Conservation (phyloP, 2,888 invertebrate species). For the Sicus ferrugineus region DNA sequence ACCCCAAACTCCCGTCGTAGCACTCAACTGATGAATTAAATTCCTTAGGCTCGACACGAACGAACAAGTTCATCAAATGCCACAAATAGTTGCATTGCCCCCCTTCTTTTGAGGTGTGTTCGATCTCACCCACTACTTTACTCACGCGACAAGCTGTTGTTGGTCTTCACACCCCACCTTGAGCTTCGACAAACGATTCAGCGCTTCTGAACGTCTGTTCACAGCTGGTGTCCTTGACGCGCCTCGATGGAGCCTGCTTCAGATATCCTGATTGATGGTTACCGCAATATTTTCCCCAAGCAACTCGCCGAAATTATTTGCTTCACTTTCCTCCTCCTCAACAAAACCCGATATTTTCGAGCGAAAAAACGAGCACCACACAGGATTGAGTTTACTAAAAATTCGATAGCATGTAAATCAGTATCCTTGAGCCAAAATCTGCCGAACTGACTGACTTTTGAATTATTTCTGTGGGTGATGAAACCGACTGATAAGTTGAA, state of each 20-base stretch:
- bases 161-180: too few relatives aligned
- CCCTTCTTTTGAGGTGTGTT: conserved; percentile 3
- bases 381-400: background rate
- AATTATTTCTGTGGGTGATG: too few relatives aligned
- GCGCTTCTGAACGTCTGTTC: too few relatives aligned
- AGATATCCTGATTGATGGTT: conserved; percentile 23
- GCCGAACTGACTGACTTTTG: background rate
- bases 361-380: background rate
- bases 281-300: background rate
- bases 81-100: background rate
- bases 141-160: background rate
- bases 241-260: background rate
- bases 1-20: too few relatives aligned
- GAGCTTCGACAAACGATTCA: too few relatives aligned
- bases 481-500: too few relatives aligned
- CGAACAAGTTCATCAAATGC: background rate
- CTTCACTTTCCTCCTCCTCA: background rate
- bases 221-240: conserved; percentile 20
- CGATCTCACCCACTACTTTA: background rate
- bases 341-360: background rate
- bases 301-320: background rate
- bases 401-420: too few relatives aligned
- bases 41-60: conserved; percentile 1
- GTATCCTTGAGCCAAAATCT: background rate
- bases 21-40: background rate